phyloP scores from a whole-genome alignment of 2,113 vertebrate genomes.

The crab-eating macaque (Macaca fascicularis) region T2T-MFA8v1.1 NC_088381.1:18803501-18804000 shows the following conservation, averaged over 20 bases:
- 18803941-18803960: background rate
- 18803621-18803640: background rate
- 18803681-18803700: background rate
- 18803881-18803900: slow-evolving; percentile 28
- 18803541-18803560: background rate
- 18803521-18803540: slow-evolving; percentile 34
- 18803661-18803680: background rate
- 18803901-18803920: background rate
- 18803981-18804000: background rate
- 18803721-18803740: background rate
- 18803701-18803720: slow-evolving; percentile 13
- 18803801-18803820: background rate
- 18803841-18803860: background rate
- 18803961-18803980: background rate
- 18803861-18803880: background rate
- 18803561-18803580: background rate
- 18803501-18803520: background rate
- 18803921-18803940: background rate
- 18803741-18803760: background rate
- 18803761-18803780: background rate
- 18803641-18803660: background rate
- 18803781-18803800: background rate
- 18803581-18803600: background rate
- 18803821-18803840: slow-evolving; percentile 42
- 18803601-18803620: background rate